Conservation (phyloP, 2,797 vertebrate genomes). For the Schizothorax lantsangensis region DNA sequence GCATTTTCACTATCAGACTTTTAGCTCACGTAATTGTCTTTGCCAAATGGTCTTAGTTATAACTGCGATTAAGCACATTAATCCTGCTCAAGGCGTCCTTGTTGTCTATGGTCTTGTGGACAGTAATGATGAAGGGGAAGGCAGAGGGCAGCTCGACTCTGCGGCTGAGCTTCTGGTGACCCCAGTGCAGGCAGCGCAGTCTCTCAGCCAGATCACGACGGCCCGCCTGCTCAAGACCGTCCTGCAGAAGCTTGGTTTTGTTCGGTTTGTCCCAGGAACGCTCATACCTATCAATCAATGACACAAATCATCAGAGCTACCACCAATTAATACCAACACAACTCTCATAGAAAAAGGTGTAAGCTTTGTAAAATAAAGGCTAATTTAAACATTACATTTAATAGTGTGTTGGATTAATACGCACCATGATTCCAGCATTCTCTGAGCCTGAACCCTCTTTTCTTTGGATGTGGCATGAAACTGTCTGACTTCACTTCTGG, state of each 20-base stretch:
- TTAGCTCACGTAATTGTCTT: background rate
- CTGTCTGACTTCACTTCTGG: constrained; percentile 74
- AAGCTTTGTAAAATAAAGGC: background rate
- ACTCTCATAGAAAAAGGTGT: no score
- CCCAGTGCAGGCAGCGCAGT: constrained; percentile 79
- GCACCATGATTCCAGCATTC: constrained; percentile 84
- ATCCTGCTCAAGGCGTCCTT: constrained; percentile 78
- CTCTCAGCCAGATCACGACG: constrained; percentile 77
- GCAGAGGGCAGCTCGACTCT: constrained; percentile 80
- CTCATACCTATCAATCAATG: constrained; percentile 67
- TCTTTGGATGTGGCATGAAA: constrained; percentile 76
- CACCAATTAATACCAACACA: background rate
- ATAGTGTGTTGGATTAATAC: background rate
- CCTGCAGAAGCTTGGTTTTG: constrained; percentile 80
- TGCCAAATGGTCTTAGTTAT: constrained; percentile 55
- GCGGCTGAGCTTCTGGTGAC: constrained; percentile 79
- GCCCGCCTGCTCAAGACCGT: constrained; percentile 75
- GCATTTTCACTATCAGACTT: background rate
- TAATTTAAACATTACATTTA: background rate
- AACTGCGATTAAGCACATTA: constrained; percentile 77
- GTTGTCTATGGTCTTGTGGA: constrained; percentile 81
- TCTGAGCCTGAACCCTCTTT: constrained; percentile 77
- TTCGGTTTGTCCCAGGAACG: constrained; percentile 75
- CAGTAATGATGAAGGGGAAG: constrained; percentile 82
- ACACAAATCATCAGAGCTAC: background rate